phyloP scores from a whole-genome alignment of 2,797 vertebrate species.

The Etheostoma nigrum region DNA sequence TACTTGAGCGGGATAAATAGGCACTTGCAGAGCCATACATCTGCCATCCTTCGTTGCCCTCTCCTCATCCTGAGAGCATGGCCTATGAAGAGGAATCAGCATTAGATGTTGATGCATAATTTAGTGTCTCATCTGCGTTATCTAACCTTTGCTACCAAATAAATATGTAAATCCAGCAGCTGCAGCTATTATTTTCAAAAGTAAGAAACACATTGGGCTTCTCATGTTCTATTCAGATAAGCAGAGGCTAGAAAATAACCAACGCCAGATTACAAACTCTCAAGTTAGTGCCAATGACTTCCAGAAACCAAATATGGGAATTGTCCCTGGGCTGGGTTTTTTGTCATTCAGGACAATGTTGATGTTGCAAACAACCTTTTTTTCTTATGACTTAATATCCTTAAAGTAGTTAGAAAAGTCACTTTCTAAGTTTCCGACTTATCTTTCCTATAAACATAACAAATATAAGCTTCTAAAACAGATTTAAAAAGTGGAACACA shows the following conservation, averaged over 20 bases:
- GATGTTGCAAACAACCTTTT: slow-evolving; percentile 7
- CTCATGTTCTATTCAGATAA: slow-evolving; percentile 78
- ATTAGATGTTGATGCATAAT: slow-evolving; percentile 75
- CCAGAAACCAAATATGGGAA: slow-evolving; percentile 26
- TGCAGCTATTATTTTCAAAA: slow-evolving; percentile 64
- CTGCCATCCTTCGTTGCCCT: slow-evolving; percentile 60
- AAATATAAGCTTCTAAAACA: neutral
- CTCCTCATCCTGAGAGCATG: slow-evolving; percentile 57
- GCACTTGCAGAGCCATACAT: slow-evolving; percentile 51
- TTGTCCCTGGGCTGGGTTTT: slow-evolving; percentile 31
- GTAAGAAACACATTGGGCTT: slow-evolving; percentile 62
- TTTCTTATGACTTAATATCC: slow-evolving; percentile 1
- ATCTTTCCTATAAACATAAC: neutral
- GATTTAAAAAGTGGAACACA: neutral
- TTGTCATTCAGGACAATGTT: slow-evolving; percentile 20
- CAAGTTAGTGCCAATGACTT: slow-evolving; percentile 48
- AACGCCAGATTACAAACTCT: slow-evolving; percentile 67
- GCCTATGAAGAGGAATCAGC: slow-evolving; percentile 64
- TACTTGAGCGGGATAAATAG: slow-evolving; percentile 65
- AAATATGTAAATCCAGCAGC: slow-evolving; percentile 73
- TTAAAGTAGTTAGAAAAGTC: neutral
- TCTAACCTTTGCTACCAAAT: slow-evolving; percentile 78
- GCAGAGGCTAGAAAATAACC: slow-evolving; percentile 65
- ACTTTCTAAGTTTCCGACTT: neutral
- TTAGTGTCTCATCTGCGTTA: slow-evolving; percentile 71